A percentile compares a stretch with the other conserved stretches of the same genome.
Conservation (phyloP, 1,140 invertebrate genomes). For the Steinernema feltiae region DNA sequence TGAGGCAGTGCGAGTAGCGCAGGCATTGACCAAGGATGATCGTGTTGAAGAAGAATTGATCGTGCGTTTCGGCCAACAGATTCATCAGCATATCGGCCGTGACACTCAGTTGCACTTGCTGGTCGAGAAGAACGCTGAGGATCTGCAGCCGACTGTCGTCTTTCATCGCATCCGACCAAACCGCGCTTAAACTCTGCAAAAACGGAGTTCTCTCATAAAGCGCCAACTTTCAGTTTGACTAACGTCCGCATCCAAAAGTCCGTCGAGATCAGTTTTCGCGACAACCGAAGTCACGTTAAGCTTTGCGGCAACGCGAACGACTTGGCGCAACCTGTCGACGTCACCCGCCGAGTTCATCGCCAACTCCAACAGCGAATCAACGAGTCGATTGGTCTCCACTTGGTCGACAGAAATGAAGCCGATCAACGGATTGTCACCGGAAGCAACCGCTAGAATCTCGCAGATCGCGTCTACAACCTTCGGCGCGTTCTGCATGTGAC, state of each 20-base stretch:
- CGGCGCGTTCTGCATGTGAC: not conserved
- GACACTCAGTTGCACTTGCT: slow-evolving; percentile 32
- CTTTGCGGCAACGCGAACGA: slow-evolving; percentile 36
- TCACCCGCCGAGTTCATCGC: slow-evolving; percentile 32
- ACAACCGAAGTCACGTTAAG: slow-evolving; percentile 27
- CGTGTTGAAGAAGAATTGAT: slow-evolving; percentile 48
- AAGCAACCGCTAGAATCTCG: slow-evolving; percentile 24
- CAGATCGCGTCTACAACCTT: slow-evolving; percentile 16
- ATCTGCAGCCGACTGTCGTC: slow-evolving; percentile 28
- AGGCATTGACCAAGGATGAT: slow-evolving; percentile 46
- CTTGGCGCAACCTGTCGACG: slow-evolving; percentile 17
- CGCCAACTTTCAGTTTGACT: not conserved
- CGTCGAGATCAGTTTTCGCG: not conserved
- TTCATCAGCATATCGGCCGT: slow-evolving; percentile 33
- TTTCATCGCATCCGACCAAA: slow-evolving; percentile 25
- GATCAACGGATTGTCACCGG: slow-evolving; percentile 23
- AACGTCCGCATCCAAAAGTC: not conserved
- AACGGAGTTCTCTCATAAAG: not conserved
- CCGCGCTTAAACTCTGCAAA: slow-evolving; percentile 24
- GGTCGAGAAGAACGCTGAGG: slow-evolving; percentile 35
- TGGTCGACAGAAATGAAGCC: slow-evolving; percentile 25
- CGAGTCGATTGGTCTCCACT: not conserved
- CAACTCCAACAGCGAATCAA: slow-evolving; percentile 30
- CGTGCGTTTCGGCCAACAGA: slow-evolving; percentile 23
- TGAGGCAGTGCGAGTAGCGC: slow-evolving; percentile 35